Conservation (phyloP, 2,888 invertebrate genomes). For the Lutraria lutraria region DNA sequence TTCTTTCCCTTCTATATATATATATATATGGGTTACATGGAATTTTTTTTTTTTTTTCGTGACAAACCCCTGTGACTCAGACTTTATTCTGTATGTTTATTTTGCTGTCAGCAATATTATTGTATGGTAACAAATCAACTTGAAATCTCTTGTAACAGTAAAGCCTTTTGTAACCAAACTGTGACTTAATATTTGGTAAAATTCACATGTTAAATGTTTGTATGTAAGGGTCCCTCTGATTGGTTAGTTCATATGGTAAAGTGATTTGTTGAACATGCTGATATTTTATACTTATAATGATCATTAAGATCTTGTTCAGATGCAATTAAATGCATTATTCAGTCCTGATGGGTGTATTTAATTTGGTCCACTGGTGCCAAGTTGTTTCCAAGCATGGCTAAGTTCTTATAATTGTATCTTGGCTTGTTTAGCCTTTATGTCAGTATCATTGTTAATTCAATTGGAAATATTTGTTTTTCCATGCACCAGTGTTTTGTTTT, state of each 20-base stretch:
- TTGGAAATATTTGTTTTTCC: constrained; percentile 13
- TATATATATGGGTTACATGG: no score
- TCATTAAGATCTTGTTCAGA: neutral
- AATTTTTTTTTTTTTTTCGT: no score
- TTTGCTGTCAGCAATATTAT: no score
- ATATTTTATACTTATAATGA: neutral
- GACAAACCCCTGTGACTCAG: no score
- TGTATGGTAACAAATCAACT: no score
- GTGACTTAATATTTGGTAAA: no score
- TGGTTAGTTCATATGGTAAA: neutral
- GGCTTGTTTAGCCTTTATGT: neutral
- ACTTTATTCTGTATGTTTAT: no score
- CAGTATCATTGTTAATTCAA: constrained; percentile 13
- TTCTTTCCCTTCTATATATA: no score
- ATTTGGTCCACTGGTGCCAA: neutral
- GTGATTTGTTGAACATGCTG: neutral
- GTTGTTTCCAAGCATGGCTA: neutral
- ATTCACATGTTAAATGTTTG: no score
- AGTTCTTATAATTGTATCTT: neutral
- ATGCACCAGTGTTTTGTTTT: constrained; percentile 7
- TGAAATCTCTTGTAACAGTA: no score
- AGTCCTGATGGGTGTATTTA: neutral
- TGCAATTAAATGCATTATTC: neutral
- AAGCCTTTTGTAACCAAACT: no score
- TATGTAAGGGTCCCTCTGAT: no score